Evolutionary conservation across 2,797 vertebrate species (phyloP).

Genomic region (Glossophaga mutica): DNA sequence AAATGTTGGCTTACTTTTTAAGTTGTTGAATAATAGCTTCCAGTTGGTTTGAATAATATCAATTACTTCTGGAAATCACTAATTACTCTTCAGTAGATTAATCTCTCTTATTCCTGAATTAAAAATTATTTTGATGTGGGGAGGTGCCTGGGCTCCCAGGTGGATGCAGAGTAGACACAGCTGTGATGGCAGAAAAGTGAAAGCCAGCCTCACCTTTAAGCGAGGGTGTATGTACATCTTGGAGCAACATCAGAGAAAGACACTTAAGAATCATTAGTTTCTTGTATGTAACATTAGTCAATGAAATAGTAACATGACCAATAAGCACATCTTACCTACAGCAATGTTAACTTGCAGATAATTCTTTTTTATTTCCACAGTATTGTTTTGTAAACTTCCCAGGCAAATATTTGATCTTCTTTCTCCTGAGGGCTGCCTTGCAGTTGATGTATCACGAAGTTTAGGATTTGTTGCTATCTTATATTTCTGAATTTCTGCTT

Average conservation of each 20-base stretch:
- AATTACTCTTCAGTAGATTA: background rate
- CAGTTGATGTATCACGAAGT: background rate
- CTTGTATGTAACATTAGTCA: background rate
- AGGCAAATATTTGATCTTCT: background rate
- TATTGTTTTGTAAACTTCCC: background rate
- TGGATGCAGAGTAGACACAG: background rate
- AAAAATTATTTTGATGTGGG: background rate
- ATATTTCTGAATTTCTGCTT: background rate
- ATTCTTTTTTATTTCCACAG: background rate
- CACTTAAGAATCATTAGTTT: background rate
- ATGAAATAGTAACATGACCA: background rate
- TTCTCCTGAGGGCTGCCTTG: background rate
- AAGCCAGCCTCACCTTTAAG: background rate
- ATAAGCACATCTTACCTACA: background rate
- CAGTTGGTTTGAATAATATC: background rate
- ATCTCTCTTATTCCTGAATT: background rate
- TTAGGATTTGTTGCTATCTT: background rate
- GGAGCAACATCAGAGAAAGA: conserved; percentile 1
- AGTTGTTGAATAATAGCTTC: background rate
- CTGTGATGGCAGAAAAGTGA: background rate
- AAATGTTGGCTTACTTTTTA: background rate
- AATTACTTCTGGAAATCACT: background rate
- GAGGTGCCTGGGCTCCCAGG: background rate
- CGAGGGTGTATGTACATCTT: background rate
- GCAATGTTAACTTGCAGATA: background rate